phyloP scores from a whole-genome alignment of 1,140 invertebrate species.

The Parapsyche elsis region DNA sequence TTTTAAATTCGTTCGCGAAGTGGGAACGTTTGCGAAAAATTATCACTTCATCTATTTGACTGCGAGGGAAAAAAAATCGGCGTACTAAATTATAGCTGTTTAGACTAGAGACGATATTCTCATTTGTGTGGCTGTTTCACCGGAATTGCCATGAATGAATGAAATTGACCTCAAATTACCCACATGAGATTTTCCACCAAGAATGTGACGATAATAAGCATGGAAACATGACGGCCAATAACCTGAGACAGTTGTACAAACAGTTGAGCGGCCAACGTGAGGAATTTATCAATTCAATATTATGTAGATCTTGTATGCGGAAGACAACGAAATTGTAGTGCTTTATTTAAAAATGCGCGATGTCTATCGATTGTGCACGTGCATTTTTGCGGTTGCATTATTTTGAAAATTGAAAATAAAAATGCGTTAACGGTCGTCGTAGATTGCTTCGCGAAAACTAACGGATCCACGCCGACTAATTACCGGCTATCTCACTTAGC shows the following conservation, averaged over 20 bases:
- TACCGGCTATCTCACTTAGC: conserved; percentile 41
- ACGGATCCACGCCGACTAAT: conserved; percentile 35
- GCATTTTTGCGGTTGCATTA: too few relatives aligned
- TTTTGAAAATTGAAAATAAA: conserved; percentile 13
- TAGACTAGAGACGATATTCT: neutral
- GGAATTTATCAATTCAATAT: neutral
- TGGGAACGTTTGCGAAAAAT: conserved; percentile 14
- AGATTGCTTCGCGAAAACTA: conserved; percentile 41
- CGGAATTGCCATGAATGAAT: conserved; percentile 23
- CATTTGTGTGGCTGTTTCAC: neutral
- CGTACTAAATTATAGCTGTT: neutral
- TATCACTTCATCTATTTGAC: conserved; percentile 13
- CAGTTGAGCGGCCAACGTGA: neutral
- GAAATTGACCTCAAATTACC: conserved; percentile 38
- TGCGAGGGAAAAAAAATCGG: neutral
- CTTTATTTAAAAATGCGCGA: too few relatives aligned
- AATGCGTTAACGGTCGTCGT: conserved; percentile 30
- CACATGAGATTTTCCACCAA: conserved; percentile 7
- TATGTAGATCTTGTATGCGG: neutral
- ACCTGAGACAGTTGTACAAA: conserved; percentile 14
- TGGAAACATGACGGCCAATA: conserved; percentile 23
- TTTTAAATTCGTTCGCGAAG: neutral
- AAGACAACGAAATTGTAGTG: neutral
- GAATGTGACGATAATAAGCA: conserved; percentile 27
- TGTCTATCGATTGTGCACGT: too few relatives aligned